Evolutionary conservation across 2,888 invertebrate species (phyloP).

Genomic region (Melanchra persicariae): DNA sequence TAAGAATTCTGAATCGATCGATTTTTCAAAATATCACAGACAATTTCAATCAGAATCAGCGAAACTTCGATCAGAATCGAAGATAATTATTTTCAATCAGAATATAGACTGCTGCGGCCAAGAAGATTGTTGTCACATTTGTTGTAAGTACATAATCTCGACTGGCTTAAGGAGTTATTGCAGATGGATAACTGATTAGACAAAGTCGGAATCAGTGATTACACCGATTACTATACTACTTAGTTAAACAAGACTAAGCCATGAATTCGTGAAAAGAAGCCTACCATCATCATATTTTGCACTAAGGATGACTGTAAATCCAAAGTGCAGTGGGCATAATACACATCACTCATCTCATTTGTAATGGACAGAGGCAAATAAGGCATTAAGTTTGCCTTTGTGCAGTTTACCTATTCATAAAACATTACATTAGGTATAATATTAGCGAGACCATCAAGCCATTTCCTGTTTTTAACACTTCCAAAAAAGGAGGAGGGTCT

Average conservation of each 20-base stretch:
- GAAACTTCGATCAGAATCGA: too few relatives aligned
- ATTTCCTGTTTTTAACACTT: background rate
- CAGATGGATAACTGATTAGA: too few relatives aligned
- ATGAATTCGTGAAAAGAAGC: background rate
- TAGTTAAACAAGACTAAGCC: background rate
- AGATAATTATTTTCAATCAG: too few relatives aligned
- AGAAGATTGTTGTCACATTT: too few relatives aligned
- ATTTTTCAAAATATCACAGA: background rate
- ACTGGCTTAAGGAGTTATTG: background rate
- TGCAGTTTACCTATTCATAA: background rate
- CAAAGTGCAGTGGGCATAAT: background rate
- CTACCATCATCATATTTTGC: background rate
- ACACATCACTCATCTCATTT: background rate
- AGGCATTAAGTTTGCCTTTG: background rate
- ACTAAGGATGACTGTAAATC: background rate
- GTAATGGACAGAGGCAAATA: background rate
- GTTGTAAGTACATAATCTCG: background rate
- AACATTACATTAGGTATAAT: background rate
- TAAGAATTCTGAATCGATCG: slow-evolving; percentile 51
- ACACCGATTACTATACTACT: background rate
- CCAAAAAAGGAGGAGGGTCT: too few relatives aligned
- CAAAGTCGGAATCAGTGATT: too few relatives aligned
- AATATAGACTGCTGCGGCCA: background rate
- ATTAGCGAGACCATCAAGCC: background rate
- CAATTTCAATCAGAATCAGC: background rate